Evolutionary conservation across 2,888 invertebrate genomes (phyloP).

Genomic region (Exephanes ischioxanthus): DNA sequence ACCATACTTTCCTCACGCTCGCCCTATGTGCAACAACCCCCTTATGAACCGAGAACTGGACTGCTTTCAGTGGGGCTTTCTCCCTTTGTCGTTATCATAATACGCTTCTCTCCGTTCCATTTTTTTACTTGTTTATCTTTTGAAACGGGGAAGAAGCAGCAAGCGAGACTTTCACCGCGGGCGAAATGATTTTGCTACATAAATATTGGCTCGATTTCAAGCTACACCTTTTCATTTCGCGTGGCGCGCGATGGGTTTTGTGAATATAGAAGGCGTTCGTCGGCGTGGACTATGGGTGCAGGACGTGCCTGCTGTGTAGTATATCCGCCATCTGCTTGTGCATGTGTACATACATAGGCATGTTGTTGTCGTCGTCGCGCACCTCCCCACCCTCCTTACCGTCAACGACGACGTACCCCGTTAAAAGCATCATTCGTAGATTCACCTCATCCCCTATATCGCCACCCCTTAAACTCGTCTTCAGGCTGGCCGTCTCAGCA

Average conservation of each 20-base stretch:
- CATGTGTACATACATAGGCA: conserved; percentile 22
- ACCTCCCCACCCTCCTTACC: conserved; percentile 26
- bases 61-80: conserved; percentile 64
- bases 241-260: conserved; percentile 37
- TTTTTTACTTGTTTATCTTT: conserved; percentile 75
- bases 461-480: conserved; percentile 32
- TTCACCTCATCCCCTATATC: conserved; percentile 4
- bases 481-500: conserved; percentile 36
- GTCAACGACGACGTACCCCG: conserved; percentile 28
- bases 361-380: conserved; percentile 5
- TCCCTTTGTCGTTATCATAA: conserved; percentile 67
- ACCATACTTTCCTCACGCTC: conserved; percentile 66
- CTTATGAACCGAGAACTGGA: conserved; percentile 64
- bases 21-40: conserved; percentile 57
- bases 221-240: conserved; percentile 73
- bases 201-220: conserved; percentile 81
- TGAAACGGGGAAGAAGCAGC: conserved; percentile 61
- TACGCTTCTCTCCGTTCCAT: conserved; percentile 49
- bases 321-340: conserved; percentile 43
- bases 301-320: conserved; percentile 24
- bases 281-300: conserved; percentile 21
- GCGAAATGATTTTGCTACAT: conserved; percentile 79
- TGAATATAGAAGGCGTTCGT: conserved; percentile 37
- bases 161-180: conserved; percentile 49
- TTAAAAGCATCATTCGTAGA: conserved; percentile 51